phyloP scores from a whole-genome alignment of 2,113 vertebrate species.

The Caranx ignobilis region DNA sequence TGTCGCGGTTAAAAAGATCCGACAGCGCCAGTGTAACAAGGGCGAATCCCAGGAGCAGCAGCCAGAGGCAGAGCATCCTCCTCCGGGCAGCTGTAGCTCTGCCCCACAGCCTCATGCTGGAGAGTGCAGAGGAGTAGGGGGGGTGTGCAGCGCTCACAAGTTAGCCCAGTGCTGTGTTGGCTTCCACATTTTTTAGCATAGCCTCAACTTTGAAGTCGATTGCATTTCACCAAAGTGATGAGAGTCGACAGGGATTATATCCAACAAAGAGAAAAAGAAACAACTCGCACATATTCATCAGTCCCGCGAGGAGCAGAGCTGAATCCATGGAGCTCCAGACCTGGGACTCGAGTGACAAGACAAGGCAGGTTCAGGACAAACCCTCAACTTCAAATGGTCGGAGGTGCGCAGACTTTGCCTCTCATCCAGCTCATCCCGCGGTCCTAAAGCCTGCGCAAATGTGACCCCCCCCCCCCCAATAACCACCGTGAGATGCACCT shows the following conservation, averaged over 20 bases:
- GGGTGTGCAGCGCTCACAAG: neutral
- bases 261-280: neutral
- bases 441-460: slow-evolving; percentile 63
- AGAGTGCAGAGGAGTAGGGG: neutral
- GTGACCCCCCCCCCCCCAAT: neutral
- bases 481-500: neutral
- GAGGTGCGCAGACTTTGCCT: slow-evolving; percentile 41
- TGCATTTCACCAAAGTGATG: slow-evolving; percentile 20
- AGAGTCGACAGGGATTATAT: neutral
- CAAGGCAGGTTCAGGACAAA: slow-evolving; percentile 31
- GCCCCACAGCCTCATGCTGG: slow-evolving; percentile 85
- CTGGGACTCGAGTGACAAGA: slow-evolving; percentile 22
- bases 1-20: slow-evolving; percentile 75
- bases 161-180: slow-evolving; percentile 10
- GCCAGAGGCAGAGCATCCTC: slow-evolving; percentile 82
- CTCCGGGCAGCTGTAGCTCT: slow-evolving; percentile 75
- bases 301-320: neutral
- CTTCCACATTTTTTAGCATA: slow-evolving; percentile 24
- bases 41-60: slow-evolving; percentile 83
- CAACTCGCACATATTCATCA: too few relatives aligned
- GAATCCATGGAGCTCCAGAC: slow-evolving; percentile 39
- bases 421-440: slow-evolving; percentile 50
- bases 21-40: slow-evolving; percentile 78
- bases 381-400: slow-evolving; percentile 33
- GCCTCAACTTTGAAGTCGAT: slow-evolving; percentile 1